phyloP scores from a whole-genome alignment of 2,113 vertebrate species.

The Ceratotherium simum region DNA sequence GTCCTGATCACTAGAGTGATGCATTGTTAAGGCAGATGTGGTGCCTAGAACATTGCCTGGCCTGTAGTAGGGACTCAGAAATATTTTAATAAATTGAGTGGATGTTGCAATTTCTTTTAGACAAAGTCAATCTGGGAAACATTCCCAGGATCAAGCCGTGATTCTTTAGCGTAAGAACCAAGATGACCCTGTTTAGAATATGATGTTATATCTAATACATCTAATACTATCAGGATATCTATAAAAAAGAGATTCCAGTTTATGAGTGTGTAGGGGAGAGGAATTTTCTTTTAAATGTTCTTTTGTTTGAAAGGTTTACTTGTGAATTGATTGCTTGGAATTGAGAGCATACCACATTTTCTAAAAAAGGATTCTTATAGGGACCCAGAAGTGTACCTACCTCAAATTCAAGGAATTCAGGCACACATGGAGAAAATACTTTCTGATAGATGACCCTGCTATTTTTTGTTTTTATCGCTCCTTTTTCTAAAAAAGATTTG shows the following conservation, averaged over 20 bases:
- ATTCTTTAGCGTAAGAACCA: not conserved
- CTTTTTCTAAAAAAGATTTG: not conserved
- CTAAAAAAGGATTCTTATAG: not conserved
- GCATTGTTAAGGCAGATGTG: not conserved
- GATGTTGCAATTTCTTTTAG: not conserved
- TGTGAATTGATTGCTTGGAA: conserved; percentile 22
- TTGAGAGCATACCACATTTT: conserved; percentile 39
- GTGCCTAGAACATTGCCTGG: not conserved
- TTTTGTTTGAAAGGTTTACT: conserved; percentile 50
- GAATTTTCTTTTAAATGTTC: not conserved
- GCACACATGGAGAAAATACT: not conserved
- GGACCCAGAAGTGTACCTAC: not conserved
- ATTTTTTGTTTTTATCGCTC: not conserved
- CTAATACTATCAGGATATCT: not conserved
- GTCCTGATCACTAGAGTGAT: not conserved
- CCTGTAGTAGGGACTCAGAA: not conserved
- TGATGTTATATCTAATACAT: not conserved
- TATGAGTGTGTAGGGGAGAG: not conserved
- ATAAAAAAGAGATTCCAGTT: not conserved
- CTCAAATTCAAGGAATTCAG: not conserved
- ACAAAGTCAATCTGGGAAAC: not conserved
- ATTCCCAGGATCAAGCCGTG: not conserved
- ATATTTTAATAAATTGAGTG: not conserved
- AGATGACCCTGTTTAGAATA: not conserved
- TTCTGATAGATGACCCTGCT: not conserved